Evolutionary conservation across 2,113 vertebrate genomes (phyloP).

Genomic region (Agelaius phoeniceus): DNA sequence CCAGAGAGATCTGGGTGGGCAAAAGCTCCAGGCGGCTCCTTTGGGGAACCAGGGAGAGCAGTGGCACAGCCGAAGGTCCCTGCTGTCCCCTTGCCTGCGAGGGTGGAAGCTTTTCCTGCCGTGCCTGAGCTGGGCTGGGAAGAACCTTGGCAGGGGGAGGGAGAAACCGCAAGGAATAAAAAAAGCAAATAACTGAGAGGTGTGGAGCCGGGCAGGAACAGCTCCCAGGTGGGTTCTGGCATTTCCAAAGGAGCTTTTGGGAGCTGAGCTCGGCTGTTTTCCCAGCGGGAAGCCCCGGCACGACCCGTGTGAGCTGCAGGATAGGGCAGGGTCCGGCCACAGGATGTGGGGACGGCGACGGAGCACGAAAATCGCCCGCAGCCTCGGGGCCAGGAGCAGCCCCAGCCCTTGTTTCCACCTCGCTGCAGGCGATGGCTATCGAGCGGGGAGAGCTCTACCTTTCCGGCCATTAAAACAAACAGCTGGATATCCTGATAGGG

Average conservation of each 20-base stretch:
- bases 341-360: constrained; percentile 5
- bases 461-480: constrained; percentile 49
- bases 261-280: background rate
- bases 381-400: background rate
- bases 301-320: background rate
- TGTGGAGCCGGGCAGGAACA: background rate
- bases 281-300: background rate
- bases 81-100: background rate
- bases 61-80: background rate
- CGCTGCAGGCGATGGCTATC: background rate
- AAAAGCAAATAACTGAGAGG: background rate
- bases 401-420: constrained; percentile 2
- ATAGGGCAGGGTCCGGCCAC: constrained; percentile 18
- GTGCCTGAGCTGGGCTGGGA: background rate
- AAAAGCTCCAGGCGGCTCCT: background rate
- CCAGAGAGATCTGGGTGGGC: background rate
- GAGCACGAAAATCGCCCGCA: background rate
- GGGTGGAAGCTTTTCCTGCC: background rate
- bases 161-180: background rate
- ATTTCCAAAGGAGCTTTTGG: background rate
- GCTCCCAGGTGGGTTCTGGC: background rate
- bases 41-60: rapidly evolving
- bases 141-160: background rate
- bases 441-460: background rate
- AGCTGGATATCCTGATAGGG: constrained; percentile 49